Evolutionary conservation across 1,140 invertebrate species (phyloP).

Genomic region (Drosophila nigromelanica): DNA sequence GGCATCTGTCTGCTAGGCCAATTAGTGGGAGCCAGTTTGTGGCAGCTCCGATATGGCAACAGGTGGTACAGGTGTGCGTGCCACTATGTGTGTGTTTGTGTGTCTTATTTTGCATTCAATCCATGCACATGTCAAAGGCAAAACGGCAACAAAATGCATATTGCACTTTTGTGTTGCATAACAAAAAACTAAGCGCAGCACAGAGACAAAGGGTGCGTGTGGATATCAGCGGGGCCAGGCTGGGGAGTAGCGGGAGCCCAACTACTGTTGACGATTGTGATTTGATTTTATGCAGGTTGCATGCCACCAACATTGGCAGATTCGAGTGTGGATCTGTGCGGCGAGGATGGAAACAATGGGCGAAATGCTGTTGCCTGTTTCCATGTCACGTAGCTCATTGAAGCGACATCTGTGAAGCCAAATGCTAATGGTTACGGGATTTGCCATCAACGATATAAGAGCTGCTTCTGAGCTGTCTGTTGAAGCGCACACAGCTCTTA

Average conservation of each 20-base stretch:
- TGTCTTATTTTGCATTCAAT: slow-evolving; percentile 69
- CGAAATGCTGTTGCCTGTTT: slow-evolving; percentile 25
- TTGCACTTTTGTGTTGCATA: slow-evolving; percentile 38
- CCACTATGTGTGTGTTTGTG: slow-evolving; percentile 24
- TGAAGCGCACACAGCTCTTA: slow-evolving; percentile 2
- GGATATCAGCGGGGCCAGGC: background rate
- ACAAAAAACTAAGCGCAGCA: slow-evolving; percentile 22
- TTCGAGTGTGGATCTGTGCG: slow-evolving; percentile 4
- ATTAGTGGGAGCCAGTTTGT: slow-evolving; percentile 54
- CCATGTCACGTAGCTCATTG: slow-evolving; percentile 55
- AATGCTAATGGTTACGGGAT: slow-evolving; percentile 41
- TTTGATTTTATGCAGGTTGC: slow-evolving; percentile 47
- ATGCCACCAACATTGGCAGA: background rate
- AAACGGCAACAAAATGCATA: slow-evolving; percentile 50
- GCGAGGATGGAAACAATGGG: slow-evolving; percentile 11
- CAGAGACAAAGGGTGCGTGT: background rate
- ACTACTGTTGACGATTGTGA: slow-evolving; percentile 36
- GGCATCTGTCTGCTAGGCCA: slow-evolving; percentile 22
- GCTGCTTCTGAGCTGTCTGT: slow-evolving; percentile 1
- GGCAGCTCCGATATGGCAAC: slow-evolving; percentile 38
- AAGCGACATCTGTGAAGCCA: slow-evolving; percentile 37
- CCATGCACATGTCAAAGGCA: slow-evolving; percentile 49
- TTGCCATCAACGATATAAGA: slow-evolving; percentile 32
- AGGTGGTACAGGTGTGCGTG: slow-evolving; percentile 46
- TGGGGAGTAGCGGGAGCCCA: background rate